Evolutionary conservation across 1,140 invertebrate species (phyloP).

Genomic region (Drosophila tsacasi): DNA sequence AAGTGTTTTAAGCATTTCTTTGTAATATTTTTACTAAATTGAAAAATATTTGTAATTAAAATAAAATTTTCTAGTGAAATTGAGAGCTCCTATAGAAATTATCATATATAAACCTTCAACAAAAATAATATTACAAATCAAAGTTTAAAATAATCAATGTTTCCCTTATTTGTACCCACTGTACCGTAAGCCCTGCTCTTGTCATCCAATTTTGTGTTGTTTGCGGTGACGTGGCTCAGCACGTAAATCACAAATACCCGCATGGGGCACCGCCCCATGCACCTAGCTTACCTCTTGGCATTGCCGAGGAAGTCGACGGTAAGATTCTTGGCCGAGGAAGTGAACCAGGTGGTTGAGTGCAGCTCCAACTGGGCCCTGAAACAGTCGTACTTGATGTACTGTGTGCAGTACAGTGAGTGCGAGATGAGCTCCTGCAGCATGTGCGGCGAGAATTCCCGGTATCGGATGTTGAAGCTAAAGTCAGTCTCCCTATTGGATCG

Average conservation of each 20-base stretch:
- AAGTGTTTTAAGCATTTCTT: no score
- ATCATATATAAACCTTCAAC: accelerated
- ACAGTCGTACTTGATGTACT: slow-evolving; percentile 96
- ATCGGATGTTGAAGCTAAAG: slow-evolving; percentile 94
- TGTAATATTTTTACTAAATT: no score
- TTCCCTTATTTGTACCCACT: slow-evolving; percentile 4
- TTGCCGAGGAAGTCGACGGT: slow-evolving; percentile 94
- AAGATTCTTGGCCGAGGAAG: slow-evolving; percentile 90
- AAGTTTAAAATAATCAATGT: not conserved
- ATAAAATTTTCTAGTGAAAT: no score
- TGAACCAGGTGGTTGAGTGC: slow-evolving; percentile 96
- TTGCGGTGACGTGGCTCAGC: slow-evolving; percentile 51
- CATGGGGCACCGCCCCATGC: slow-evolving; percentile 22
- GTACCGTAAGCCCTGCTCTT: slow-evolving; percentile 30
- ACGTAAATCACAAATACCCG: slow-evolving; percentile 67
- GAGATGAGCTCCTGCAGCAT: slow-evolving; percentile 96
- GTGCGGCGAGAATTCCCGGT: slow-evolving; percentile 94
- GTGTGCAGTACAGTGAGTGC: slow-evolving; percentile 94
- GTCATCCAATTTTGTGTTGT: slow-evolving; percentile 49
- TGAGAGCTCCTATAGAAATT: not conserved
- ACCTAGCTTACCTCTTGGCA: slow-evolving; percentile 90
- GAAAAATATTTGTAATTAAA: no score
- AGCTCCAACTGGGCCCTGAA: slow-evolving; percentile 94
- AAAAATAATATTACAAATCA: not conserved
- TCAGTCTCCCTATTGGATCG: slow-evolving; percentile 90